phyloP scores from a whole-genome alignment of 2,113 vertebrate genomes.

The Eulacestoma nigropectus region DNA sequence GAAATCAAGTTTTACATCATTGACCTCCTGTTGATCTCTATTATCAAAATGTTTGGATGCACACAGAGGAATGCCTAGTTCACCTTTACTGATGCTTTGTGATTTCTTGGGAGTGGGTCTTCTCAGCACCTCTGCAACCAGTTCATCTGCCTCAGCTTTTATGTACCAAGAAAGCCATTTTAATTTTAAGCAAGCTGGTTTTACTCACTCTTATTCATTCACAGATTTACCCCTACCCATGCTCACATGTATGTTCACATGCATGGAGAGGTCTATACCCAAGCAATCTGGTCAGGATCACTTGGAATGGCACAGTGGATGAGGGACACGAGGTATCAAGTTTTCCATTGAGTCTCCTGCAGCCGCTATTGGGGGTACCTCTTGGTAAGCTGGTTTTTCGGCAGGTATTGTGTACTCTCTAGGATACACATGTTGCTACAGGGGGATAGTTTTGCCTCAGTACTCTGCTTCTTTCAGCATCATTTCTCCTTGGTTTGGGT shows the following conservation, averaged over 20 bases:
- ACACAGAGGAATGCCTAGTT: not conserved
- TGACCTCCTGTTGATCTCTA: not conserved
- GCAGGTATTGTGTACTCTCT: not conserved
- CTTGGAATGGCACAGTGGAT: not conserved
- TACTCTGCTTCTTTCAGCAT: not conserved
- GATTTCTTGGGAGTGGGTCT: not conserved
- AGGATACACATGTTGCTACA: not conserved
- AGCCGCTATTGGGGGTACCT: not conserved
- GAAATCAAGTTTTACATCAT: not conserved
- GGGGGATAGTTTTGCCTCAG: not conserved
- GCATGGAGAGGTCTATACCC: accelerated
- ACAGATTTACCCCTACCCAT: not conserved
- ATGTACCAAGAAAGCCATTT: not conserved
- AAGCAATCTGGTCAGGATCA: not conserved
- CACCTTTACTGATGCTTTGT: not conserved
- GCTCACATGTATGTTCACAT: not conserved
- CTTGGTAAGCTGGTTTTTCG: not conserved
- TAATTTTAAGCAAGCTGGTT: not conserved
- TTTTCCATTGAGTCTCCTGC: not conserved
- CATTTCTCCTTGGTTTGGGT: not conserved
- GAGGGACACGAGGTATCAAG: not conserved
- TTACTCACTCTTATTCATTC: not conserved
- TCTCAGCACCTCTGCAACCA: not conserved
- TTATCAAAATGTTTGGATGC: not conserved
- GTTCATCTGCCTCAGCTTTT: not conserved